These are phyloP conservation scores for Danio jaintianensis DNA, from an alignment of 2,797 vertebrate species.

Conservation along the genomic window DNA sequence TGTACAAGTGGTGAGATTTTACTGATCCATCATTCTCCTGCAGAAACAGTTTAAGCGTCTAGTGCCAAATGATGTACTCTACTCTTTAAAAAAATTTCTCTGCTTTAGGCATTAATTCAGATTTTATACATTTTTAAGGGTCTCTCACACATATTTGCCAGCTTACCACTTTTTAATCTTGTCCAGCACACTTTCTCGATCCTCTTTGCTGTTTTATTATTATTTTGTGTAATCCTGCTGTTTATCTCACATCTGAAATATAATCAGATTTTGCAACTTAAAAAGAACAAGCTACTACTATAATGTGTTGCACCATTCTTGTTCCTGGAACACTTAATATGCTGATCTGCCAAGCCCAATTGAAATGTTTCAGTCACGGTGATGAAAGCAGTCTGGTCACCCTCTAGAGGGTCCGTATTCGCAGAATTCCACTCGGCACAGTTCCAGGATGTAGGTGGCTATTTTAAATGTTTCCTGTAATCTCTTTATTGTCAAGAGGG, in stretches of 20 bases:
- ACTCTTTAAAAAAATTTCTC: conserved; percentile 72
- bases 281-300: conserved; percentile 33
- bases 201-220: conserved; percentile 6
- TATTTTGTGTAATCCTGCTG: conserved; percentile 9
- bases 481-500: conserved; percentile 38
- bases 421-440: not conserved
- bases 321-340: conserved; percentile 23
- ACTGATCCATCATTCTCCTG: conserved; percentile 47
- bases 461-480: conserved; percentile 38
- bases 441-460: conserved; percentile 16
- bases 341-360: not conserved
- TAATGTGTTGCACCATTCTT: conserved; percentile 15
- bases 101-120: conserved; percentile 74
- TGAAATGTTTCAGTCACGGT: conserved; percentile 3
- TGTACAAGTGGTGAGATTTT: conserved; percentile 21
- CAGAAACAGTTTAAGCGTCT: conserved; percentile 47
- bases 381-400: not conserved
- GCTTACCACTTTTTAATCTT: conserved; percentile 3
- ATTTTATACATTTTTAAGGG: conserved; percentile 78
- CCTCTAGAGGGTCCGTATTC: not conserved
- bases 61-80: conserved; percentile 58
- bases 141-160: conserved; percentile 17
- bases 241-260: conserved; percentile 31
- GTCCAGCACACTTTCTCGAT: conserved; percentile 3
- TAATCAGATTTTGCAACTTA: conserved; percentile 21